Evolutionary conservation across 2,888 invertebrate species (phyloP), one percentile per base, ranked within the genome.

Genomic region (Lucinisca nassula): DNA sequence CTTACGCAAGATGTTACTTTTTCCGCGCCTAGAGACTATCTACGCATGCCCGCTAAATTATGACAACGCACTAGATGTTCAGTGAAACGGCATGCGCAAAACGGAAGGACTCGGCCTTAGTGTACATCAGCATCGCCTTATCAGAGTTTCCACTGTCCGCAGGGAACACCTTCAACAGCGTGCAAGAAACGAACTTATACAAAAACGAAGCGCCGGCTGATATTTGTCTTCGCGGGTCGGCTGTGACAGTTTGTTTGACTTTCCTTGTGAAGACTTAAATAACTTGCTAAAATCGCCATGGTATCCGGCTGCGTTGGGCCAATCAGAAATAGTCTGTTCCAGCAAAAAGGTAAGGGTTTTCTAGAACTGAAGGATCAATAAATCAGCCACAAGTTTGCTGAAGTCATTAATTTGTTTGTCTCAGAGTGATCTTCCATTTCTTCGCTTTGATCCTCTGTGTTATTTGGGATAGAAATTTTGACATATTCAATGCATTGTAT

Each of bases 401-500:
- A 67, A 67, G 67, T 67, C 67, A 67, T 67, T 67, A 67, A 67
- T 67, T 67, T 67, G 67, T 67, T 61, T 67, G 67, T 67, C 67
- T 67, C 67, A 67, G 30, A 35, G 35, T 17, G 67, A 67, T 67
- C 67, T 67, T 67, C 35, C 67, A 67, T 67, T 67, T 77, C 38
- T 58, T n/a, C 24, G 32, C 38, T n/a, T 27, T 79, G 84, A 85
- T 85, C 85, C 87, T 12, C 74, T 40, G 74, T 51, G 83, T 87
- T 82, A 58, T 24, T 55, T 67, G 61, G 84, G 89, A 88, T 88
- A 91, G 87, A 61, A 37, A 51, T 51, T 40, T 55, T 82, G 91
- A 88, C 92, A 91, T 90, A 90, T 83, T 87, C 86, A 89, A 90
- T 89, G 88, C 91, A 91, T 90, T 91, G 85, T 85, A 92, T 92